Evolutionary conservation across 1,140 invertebrate species (phyloP), one percentile per base, ranked within the genome.

Genomic region (Hydropsyche tenuis): DNA sequence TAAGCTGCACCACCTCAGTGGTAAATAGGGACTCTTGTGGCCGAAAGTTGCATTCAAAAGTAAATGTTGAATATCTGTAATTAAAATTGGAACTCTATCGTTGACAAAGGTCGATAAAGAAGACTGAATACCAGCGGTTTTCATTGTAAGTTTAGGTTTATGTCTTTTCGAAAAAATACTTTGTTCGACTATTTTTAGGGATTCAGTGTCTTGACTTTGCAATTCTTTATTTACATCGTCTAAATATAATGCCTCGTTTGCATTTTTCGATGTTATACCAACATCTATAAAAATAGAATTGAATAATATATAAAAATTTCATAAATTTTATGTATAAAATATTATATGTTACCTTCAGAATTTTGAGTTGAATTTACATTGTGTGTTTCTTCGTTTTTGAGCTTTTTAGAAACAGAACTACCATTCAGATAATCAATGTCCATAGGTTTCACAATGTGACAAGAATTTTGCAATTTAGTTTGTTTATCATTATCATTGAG

Each of bases 61-160:
- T 62, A 96, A 84, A 84, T 95, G 90, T 81, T 96, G 94, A 69
- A 96, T 81, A 81, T 96, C 94, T 46, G 89, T 89, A 0, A 95
- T 84, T 80, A 93, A 91, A 75, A 97, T 85, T 7, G 94, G 94
- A 56, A 91, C 87, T 75, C 92, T 86, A 60, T 88, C 83, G 63
- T 87, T 80, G 27, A 81, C 76, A 30, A 85, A 80, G 25, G 83
- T 80, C 53, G 81, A 80, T 72, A 92, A 80, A 51, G 83, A 86
- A 62, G 91, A 90, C 78, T 83, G 86, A 78, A 89, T 82, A 23
- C 91, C 91, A 72, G 87, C 82, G 63, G 83, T 81, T 80, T 89
- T 88, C 23, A 92, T 82, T 63, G 82, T 80, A 73, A 92, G 85
- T 48, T 86, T 84, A 22, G 90, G 89, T 87, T 91, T 81, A 85